Evolutionary conservation across 2,888 invertebrate species (phyloP).

Genomic region (Eueremaeus valkanovi): DNA sequence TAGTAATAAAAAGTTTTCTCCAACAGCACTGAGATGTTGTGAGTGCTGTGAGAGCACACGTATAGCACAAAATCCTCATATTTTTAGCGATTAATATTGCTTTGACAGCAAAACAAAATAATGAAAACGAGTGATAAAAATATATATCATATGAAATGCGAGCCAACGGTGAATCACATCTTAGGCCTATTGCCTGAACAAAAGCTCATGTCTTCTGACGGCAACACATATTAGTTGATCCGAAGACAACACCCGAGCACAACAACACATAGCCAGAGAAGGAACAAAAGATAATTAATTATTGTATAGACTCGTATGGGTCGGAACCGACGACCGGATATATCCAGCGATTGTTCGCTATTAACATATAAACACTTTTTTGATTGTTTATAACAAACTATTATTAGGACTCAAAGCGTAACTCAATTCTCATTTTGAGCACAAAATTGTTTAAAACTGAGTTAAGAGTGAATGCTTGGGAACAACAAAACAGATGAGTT

Average conservation of each 20-base stretch:
- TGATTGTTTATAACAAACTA: constrained; percentile 18
- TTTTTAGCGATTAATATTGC: constrained; percentile 25
- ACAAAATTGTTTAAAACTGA: neutral
- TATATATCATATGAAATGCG: constrained; percentile 20
- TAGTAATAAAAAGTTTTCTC: constrained; percentile 24
- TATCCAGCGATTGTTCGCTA: neutral
- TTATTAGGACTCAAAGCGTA: constrained; percentile 13
- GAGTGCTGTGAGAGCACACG: constrained; percentile 22
- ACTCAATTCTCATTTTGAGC: constrained; percentile 12
- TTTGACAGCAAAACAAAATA: constrained; percentile 28
- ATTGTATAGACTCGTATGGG: neutral
- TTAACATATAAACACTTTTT: constrained; percentile 27
- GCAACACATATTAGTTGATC: constrained; percentile 19
- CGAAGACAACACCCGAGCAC: no score
- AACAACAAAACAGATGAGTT: constrained; percentile 1
- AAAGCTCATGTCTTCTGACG: neutral
- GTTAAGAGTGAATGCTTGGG: constrained; percentile 8
- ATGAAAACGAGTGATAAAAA: constrained; percentile 26
- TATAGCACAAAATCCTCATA: constrained; percentile 33
- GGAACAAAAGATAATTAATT: no score
- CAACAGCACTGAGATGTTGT: constrained; percentile 16
- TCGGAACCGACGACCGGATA: neutral
- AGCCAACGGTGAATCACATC: neutral
- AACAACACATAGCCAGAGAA: no score
- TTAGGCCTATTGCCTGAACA: neutral